These are phyloP conservation scores for Formica exsecta DNA, from an alignment of 1,140 invertebrate species.

Conservation along the genomic window DNA sequence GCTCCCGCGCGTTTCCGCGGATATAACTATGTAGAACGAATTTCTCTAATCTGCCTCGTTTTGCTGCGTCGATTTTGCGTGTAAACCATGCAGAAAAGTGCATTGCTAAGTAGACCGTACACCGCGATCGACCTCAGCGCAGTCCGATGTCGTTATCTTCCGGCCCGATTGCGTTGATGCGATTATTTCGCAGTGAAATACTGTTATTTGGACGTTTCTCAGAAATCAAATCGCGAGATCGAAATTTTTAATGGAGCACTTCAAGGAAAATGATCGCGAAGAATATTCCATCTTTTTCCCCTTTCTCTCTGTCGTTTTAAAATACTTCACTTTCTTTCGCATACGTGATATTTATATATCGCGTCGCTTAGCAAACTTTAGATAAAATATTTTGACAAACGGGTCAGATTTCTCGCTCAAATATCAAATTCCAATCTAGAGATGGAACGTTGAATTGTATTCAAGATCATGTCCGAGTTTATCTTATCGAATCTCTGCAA, in stretches of 20 bases:
- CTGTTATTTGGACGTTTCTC: neutral
- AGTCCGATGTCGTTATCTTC: conserved; percentile 51
- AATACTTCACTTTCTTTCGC: neutral
- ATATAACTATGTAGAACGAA: conserved; percentile 71
- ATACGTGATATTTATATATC: neutral
- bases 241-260: conserved; percentile 8
- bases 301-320: neutral
- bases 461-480: conserved; percentile 22
- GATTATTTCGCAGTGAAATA: neutral
- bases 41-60: conserved; percentile 74
- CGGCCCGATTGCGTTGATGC: conserved; percentile 15
- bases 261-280: neutral
- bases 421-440: conserved; percentile 37
- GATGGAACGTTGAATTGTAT: conserved; percentile 27
- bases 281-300: neutral
- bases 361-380: neutral
- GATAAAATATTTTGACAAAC: conserved; percentile 45
- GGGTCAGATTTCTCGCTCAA: conserved; percentile 28
- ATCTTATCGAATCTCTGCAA: neutral
- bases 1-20: conserved; percentile 55
- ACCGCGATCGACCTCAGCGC: conserved; percentile 41
- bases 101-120: conserved; percentile 70
- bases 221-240: conserved; percentile 9
- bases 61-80: conserved; percentile 66
- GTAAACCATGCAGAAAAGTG: conserved; percentile 72